These are phyloP conservation scores for Tachina grossa DNA, from an alignment of 2,888 invertebrate species.

Conservation along the genomic window DNA sequence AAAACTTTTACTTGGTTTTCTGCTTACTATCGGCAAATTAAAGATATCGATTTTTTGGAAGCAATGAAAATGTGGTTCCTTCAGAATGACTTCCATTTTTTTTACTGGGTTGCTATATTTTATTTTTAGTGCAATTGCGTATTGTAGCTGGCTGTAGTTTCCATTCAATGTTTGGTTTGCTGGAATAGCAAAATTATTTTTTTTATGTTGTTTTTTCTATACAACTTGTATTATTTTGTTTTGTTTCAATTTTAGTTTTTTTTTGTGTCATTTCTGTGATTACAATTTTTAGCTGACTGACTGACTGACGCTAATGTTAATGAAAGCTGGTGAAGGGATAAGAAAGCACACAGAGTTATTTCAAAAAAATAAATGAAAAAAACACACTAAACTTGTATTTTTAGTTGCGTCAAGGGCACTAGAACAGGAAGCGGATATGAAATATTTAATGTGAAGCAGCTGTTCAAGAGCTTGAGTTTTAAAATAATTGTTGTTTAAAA, in stretches of 20 bases:
- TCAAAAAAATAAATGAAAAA: not conserved
- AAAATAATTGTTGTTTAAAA: not conserved
- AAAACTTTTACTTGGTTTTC: no score
- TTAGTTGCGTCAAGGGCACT: conserved; percentile 71
- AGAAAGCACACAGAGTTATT: not conserved
- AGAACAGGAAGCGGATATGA: conserved; percentile 79
- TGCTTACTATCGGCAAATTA: no score
- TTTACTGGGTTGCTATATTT: conserved; percentile 31
- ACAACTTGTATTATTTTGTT: conserved; percentile 36
- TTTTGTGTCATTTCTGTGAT: conserved; percentile 48
- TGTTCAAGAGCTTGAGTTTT: conserved; percentile 69
- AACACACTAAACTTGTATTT: conserved; percentile 4
- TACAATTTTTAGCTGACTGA: conserved; percentile 56
- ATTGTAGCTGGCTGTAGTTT: conserved; percentile 6
- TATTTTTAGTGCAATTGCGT: not conserved
- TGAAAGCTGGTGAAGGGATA: not conserved
- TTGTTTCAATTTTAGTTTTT: conserved; percentile 30
- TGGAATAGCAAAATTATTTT: conserved; percentile 1
- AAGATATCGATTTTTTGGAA: no score
- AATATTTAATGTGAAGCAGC: conserved; percentile 79
- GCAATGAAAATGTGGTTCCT: no score
- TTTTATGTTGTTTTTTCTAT: not conserved
- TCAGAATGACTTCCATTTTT: no score
- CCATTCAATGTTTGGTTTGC: conserved; percentile 28
- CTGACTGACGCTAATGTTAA: conserved; percentile 22